Percentiles rank a stretch among this genome's conserved stretches.
These are phyloP conservation scores for Drosophila imparisetae DNA, from an alignment of 2,888 invertebrate genomes.

Conservation along the genomic window DNA sequence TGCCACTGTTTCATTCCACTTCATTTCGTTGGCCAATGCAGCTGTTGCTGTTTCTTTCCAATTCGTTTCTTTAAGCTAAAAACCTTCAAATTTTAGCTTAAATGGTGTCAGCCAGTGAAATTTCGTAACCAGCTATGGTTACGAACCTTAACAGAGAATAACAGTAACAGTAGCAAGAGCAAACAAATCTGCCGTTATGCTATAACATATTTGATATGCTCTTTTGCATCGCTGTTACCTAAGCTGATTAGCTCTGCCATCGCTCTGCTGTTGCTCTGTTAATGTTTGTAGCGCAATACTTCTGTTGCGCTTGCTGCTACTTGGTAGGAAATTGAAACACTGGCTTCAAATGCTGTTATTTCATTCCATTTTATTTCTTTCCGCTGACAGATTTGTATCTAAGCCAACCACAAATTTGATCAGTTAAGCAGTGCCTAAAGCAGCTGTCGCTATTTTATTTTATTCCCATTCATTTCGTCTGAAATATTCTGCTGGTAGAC, in stretches of 20 bases:
- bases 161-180: not conserved
- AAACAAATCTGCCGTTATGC: not conserved
- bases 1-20: constrained; percentile 45
- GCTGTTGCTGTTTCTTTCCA: not conserved
- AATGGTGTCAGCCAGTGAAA: no score
- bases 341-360: not conserved
- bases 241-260: not conserved
- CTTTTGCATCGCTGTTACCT: no score
- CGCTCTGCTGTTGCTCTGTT: not conserved
- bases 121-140: not conserved
- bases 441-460: constrained; percentile 43
- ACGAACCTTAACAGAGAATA: not conserved
- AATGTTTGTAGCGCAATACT: not conserved
- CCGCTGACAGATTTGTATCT: not conserved
- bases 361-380: not conserved
- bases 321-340: not conserved
- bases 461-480: constrained; percentile 21
- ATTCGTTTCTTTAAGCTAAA: not conserved
- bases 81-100: no score
- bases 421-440: not conserved
- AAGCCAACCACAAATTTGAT: not conserved
- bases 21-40: constrained; percentile 13
- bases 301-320: not conserved
- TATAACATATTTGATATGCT: no score
- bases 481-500: constrained; percentile 46